These are phyloP conservation scores for Gavialis gangeticus DNA, from an alignment of 2,113 vertebrate species.

Conservation along the genomic window DNA sequence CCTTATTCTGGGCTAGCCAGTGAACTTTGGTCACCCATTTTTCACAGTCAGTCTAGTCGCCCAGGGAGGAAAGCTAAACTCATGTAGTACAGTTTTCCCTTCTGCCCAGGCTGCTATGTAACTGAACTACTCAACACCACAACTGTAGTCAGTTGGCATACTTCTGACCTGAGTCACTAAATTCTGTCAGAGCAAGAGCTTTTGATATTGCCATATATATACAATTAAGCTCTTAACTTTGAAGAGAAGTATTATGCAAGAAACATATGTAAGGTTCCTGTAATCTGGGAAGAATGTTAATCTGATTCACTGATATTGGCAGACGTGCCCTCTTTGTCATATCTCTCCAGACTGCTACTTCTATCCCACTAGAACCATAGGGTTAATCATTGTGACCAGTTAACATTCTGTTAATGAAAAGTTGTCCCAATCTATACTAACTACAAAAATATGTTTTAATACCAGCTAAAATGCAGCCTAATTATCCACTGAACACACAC, in stretches of 20 bases:
- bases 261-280: constrained; percentile 39
- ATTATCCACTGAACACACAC: background rate
- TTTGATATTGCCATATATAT: background rate
- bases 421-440: background rate
- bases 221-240: background rate
- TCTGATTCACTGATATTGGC: constrained; percentile 33
- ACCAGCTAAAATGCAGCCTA: background rate
- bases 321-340: background rate
- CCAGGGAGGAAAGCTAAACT: background rate
- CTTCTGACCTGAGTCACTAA: background rate
- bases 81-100: background rate
- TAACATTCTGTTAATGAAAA: constrained; percentile 6
- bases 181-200: background rate
- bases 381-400: constrained; percentile 10
- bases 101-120: background rate
- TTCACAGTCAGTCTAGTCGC: background rate
- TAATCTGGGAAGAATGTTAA: constrained; percentile 19
- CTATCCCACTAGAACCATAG: constrained; percentile 27
- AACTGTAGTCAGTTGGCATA: background rate
- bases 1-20: background rate
- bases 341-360: constrained; percentile 9
- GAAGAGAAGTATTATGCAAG: constrained; percentile 3
- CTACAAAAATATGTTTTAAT: constrained; percentile 24
- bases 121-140: background rate
- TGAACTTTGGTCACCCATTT: background rate